These are phyloP conservation scores for Rhineura floridana DNA, from an alignment of 2,113 vertebrate genomes.

Conservation along the genomic window DNA sequence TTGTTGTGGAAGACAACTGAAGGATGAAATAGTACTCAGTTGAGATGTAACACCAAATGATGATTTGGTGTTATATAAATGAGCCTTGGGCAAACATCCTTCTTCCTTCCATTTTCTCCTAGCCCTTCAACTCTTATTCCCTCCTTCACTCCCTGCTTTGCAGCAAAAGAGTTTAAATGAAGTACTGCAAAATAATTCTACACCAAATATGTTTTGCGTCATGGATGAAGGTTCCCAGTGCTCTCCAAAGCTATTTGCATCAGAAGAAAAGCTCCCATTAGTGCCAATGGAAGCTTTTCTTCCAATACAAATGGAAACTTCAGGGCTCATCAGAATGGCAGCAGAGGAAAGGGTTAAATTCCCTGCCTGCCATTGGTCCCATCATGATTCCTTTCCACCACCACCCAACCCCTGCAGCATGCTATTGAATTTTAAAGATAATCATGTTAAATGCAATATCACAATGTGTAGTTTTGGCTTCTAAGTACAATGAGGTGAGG, in stretches of 20 bases:
- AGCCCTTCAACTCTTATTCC: neutral
- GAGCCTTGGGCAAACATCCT: no score
- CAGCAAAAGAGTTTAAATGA: neutral
- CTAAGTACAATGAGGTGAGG: neutral
- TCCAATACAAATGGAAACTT: no score
- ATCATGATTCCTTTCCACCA: no score
- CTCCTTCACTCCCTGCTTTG: no score
- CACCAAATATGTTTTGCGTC: neutral
- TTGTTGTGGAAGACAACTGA: neutral
- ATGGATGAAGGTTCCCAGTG: neutral
- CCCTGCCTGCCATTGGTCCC: no score
- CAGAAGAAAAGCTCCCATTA: no score
- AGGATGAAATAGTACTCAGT: neutral
- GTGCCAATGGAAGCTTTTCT: no score
- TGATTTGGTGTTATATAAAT: neutral
- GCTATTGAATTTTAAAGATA: constrained; percentile 3
- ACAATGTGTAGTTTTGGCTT: neutral
- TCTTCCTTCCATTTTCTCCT: neutral
- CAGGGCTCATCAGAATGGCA: no score
- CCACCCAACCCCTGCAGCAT: neutral
- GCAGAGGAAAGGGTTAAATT: no score
- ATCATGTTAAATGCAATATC: neutral
- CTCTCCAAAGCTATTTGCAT: no score
- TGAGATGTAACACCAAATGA: neutral
- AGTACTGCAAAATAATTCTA: neutral